Base-by-base conservation (phyloP, 2,797 vertebrate genomes). In the Champsocephalus esox region DNA sequence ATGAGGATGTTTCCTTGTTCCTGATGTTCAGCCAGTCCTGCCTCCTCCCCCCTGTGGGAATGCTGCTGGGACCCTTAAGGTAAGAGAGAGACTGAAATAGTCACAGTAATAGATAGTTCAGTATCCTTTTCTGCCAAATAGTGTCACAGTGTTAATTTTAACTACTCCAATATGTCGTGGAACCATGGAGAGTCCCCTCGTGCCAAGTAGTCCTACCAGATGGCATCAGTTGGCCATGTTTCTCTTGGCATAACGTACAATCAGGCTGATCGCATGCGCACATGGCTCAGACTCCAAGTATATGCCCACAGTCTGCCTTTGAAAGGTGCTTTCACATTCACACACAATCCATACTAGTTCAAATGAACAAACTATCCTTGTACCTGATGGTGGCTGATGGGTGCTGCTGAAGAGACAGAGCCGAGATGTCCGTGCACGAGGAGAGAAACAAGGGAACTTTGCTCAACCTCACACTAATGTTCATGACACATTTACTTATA, bases 131-230 rank as follows among this genome's bases (percentile, higher is more conserved):
- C 84, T 90, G 93, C 94, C 94, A 94, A 94, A 94, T 88, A 81
- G 93, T 94, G 94, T 95, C 93, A 93, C 90, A 82, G 92, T 93
- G 94, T 95, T 96, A 94, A 96, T 95, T 94, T 95, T 95, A 96
- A 94, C 93, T 93, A 91, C 93, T 92, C 89, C 94, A 95, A 94
- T 94, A 95, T 95, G 94, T 93, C 61, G 73, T 84, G 88, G 88
- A 93, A 89, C 89, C 91, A 90, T 80, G 87, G 92, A 90, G 90
- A 77, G 82, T 57, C 77, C 76, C 57, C 59, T 57, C 19, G 89
- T 92, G 94, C 94, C 94, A 95, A 92, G 88, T 95, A 90, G 92
- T 91, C 79, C 84, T 91, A 95, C 93, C 95, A 96, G 94, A 96
- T 96, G 95, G 95, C 84, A 78, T 81, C 81, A 85, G 85, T 95